Conservation (phyloP, 2,888 invertebrate genomes). For the Coleophora flavipennella region DNA sequence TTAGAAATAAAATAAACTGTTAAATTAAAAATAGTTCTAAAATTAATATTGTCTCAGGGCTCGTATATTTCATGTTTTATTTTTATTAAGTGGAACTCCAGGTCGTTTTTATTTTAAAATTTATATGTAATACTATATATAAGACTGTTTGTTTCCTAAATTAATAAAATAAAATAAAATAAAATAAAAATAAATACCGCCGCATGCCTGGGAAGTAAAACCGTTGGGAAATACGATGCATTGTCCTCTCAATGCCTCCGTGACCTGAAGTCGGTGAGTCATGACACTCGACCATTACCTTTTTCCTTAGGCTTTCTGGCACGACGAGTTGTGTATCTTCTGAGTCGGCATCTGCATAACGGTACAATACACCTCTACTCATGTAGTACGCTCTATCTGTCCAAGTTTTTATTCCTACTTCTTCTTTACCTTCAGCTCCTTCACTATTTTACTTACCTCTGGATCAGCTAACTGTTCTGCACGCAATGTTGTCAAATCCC, state of each 20-base stretch:
- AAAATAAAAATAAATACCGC: too few species aligned
- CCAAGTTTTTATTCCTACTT: conserved; percentile 7
- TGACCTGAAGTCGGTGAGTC: neutral
- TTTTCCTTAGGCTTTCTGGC: neutral
- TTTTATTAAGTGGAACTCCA: too few species aligned
- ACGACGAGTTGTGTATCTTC: neutral
- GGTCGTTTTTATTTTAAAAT: too few species aligned
- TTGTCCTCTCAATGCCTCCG: neutral
- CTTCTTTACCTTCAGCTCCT: conserved; percentile 13
- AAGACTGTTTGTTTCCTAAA: too few species aligned
- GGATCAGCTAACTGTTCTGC: conserved; percentile 14
- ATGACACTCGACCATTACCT: neutral
- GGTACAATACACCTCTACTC: neutral
- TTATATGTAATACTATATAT: too few species aligned
- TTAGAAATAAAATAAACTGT: too few species aligned
- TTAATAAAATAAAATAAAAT: too few species aligned
- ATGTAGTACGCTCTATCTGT: neutral
- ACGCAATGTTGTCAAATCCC: conserved; percentile 9
- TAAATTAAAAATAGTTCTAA: too few species aligned
- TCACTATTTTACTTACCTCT: conserved; percentile 15
- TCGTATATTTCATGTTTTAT: too few species aligned
- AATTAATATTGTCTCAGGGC: too few species aligned
- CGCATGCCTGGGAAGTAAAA: neutral
- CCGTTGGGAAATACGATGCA: neutral
- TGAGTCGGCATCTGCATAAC: neutral